Conservation (phyloP, 2,888 invertebrate genomes). For the Anticlea derivata region DNA sequence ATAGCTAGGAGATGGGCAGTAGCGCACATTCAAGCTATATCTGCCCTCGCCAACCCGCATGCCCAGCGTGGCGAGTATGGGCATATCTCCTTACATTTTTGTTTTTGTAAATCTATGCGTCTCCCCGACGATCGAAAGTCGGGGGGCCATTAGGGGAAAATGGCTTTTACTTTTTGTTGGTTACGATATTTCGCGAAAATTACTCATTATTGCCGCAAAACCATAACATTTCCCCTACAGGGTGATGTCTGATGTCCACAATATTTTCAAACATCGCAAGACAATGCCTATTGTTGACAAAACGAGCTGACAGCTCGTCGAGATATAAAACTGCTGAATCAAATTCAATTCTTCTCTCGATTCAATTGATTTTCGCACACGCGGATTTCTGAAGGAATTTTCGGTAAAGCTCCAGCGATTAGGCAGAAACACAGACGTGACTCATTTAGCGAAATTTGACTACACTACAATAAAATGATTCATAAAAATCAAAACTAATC, state of each 20-base stretch:
- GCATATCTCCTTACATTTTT: too few relatives aligned
- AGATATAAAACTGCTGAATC: slow-evolving; percentile 56
- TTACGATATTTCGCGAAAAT: too few relatives aligned
- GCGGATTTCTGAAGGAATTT: slow-evolving; percentile 27
- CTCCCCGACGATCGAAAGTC: too few relatives aligned
- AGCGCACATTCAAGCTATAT: too few relatives aligned
- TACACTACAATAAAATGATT: not conserved
- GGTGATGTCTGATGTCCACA: slow-evolving; percentile 49
- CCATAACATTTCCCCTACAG: slow-evolving; percentile 27
- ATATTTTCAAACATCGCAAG: slow-evolving; percentile 69
- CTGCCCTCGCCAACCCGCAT: too few relatives aligned
- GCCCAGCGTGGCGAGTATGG: too few relatives aligned
- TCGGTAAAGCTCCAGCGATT: slow-evolving; percentile 9
- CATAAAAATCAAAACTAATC: too few relatives aligned
- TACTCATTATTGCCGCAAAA: too few relatives aligned
- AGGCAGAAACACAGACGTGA: slow-evolving; percentile 1
- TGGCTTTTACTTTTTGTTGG: too few relatives aligned
- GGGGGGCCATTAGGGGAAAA: too few relatives aligned
- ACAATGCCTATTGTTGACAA: slow-evolving; percentile 77
- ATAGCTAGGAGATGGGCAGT: too few relatives aligned
- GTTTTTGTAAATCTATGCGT: too few relatives aligned
- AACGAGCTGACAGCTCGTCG: slow-evolving; percentile 61
- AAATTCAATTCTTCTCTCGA: slow-evolving; percentile 57
- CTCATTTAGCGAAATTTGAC: slow-evolving; percentile 1
- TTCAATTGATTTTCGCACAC: slow-evolving; percentile 54